These are phyloP conservation scores for Micromussa lordhowensis DNA, from an alignment of 92 coral and sea anemone genomes.

Conservation along the genomic window DNA sequence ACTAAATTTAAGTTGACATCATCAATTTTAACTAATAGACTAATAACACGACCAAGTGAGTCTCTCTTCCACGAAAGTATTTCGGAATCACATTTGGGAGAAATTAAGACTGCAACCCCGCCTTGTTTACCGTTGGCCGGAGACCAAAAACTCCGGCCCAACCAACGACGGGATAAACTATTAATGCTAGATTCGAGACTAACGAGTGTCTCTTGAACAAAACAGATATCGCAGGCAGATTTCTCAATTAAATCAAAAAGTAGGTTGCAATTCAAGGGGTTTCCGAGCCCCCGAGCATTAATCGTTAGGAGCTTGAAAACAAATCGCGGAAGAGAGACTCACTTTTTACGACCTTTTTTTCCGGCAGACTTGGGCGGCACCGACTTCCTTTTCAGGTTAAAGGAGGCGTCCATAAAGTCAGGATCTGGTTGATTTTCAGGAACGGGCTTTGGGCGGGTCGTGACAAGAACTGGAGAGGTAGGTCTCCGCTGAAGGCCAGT, in stretches of 20 bases:
- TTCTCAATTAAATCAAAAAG: neutral
- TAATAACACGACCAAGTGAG: slow-evolving; percentile 7
- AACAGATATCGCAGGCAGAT: neutral
- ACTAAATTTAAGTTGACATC: slow-evolving; percentile 1
- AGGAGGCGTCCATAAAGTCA: too few species aligned
- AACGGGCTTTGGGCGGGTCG: too few species aligned
- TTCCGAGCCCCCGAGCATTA: neutral
- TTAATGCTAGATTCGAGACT: neutral
- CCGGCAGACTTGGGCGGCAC: too few species aligned
- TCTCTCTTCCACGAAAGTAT: neutral
- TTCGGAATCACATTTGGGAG: neutral
- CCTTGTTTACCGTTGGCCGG: slow-evolving; percentile 13
- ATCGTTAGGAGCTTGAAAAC: neutral
- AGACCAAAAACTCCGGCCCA: slow-evolving; percentile 19
- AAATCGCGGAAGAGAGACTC: neutral
- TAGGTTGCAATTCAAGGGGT: neutral
- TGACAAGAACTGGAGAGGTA: too few species aligned
- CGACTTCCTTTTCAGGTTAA: too few species aligned
- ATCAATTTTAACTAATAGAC: neutral
- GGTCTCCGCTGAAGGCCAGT: too few species aligned
- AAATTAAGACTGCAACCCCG: too few species aligned
- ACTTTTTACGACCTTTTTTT: neutral
- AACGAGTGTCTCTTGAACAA: slow-evolving; percentile 25
- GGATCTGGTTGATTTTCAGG: too few species aligned
- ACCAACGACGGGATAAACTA: neutral